These are phyloP conservation scores for Melolontha melolontha DNA, from an alignment of 2,888 invertebrate genomes.

Conservation along the genomic window DNA sequence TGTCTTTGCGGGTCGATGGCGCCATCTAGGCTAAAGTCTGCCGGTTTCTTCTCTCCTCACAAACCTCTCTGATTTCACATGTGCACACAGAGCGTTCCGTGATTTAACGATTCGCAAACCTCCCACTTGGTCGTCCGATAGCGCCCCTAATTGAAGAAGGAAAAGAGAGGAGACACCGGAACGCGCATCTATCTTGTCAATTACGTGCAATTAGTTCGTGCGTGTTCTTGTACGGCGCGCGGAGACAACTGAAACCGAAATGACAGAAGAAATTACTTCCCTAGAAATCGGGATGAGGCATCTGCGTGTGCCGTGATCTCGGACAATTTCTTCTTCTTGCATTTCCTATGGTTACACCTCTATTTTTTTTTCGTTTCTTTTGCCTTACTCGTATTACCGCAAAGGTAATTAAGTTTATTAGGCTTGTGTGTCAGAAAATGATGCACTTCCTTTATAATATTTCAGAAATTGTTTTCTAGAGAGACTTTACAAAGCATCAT, in stretches of 20 bases:
- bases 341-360: constrained; percentile 9
- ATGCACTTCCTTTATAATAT: constrained; percentile 15
- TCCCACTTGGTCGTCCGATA: constrained; percentile 45
- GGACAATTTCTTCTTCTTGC: constrained; percentile 46
- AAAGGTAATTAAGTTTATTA: constrained; percentile 28
- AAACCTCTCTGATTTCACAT: constrained; percentile 52
- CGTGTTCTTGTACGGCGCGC: constrained; percentile 52
- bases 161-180: constrained; percentile 17
- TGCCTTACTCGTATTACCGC: constrained; percentile 7
- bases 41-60: constrained; percentile 41
- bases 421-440: constrained; percentile 27
- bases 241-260: constrained; percentile 48
- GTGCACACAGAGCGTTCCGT: constrained; percentile 45
- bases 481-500: neutral
- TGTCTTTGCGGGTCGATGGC: constrained; percentile 46
- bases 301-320: constrained; percentile 49
- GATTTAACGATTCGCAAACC: constrained; percentile 52
- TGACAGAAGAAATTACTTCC: constrained; percentile 52
- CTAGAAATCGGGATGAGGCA: constrained; percentile 51
- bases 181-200: constrained; percentile 59
- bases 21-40: constrained; percentile 47
- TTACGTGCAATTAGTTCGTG: constrained; percentile 61
- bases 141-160: constrained; percentile 43
- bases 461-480: neutral
- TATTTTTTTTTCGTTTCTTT: constrained; percentile 8